phyloP scores from a whole-genome alignment of 2,888 invertebrate species.

The Steinernema scapterisci region DNA sequence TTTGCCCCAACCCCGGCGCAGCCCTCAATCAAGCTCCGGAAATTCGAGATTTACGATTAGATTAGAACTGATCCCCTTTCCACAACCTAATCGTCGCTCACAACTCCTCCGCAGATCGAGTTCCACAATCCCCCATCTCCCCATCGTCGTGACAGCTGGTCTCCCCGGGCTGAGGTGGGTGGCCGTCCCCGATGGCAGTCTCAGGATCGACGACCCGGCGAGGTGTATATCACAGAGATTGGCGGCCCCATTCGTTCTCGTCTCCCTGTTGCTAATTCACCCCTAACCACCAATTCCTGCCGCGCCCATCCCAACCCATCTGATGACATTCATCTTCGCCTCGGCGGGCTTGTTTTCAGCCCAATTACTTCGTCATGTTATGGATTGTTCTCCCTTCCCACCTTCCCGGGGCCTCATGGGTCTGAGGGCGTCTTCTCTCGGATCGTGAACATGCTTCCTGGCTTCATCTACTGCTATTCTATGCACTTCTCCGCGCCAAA shows the following conservation, averaged over 20 bases:
- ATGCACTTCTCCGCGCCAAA: too few species aligned
- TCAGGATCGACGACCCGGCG: too few species aligned
- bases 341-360: constrained; percentile 20
- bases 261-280: constrained; percentile 8
- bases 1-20: neutral
- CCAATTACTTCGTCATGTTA: constrained; percentile 14
- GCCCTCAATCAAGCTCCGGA: neutral
- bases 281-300: neutral
- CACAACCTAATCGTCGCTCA: neutral
- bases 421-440: too few species aligned
- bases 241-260: too few species aligned
- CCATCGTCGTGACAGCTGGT: constrained; percentile 4
- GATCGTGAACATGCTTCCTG: too few species aligned
- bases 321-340: constrained; percentile 20
- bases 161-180: constrained; percentile 1
- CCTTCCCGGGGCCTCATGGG: neutral
- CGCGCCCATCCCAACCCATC: neutral
- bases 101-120: neutral
- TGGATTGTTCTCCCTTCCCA: neutral
- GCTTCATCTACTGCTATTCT: too few species aligned
- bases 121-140: neutral
- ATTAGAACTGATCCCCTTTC: neutral
- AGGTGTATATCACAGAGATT: too few species aligned
- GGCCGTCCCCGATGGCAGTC: neutral
- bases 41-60: constrained; percentile 9